Evolutionary conservation across 2,113 vertebrate genomes (phyloP), one percentile per base, ranked within the genome.

Genomic region (Caranx melampygus): DNA sequence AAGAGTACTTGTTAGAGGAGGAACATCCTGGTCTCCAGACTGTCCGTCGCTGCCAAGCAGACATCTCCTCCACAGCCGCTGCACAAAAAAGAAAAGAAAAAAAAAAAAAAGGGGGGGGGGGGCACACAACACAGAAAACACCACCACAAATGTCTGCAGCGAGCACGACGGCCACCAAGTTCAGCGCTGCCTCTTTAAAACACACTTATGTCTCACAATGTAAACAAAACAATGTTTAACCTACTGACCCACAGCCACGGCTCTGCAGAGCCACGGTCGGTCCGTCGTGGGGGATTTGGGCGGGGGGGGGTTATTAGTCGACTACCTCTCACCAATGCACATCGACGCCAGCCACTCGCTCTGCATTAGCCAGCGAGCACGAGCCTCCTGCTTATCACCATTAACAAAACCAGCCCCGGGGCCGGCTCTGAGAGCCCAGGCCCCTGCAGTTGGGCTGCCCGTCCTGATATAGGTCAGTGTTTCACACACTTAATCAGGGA

Each of bases 391-490:
- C 21, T 37, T 7, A 35, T 52, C 60, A 59, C 47, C 49, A 42
- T 45, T 40, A 69, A 66, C 62, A 64, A 54, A 15, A 14, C 3
- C 2, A 47, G 62, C 47, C 81, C 40, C 13, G 1, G 6, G 44
- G 62, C 64, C 54, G 11, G 3, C 63, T 69, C 75, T 18, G 16
- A 7, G 58, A 73, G 8, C 12, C 58, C 15, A 1, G n/a, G 60
- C 74, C 61, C 14, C 59, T 44, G 79, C 16, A 1, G 61, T 4
- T 40, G 47, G 49, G 57, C 62, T 35, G 61, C 45, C 51, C 6
- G 67, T 72, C 26, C 64, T 44, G 60, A 87, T 83, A 6, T 73
- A 77, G 82, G 72, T 86, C 83, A 74, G 73, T 51, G 72, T 81
- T 75, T 72, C 64, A 85, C 66, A 79, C 52, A 15, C 57, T 82